These are phyloP conservation scores for Melanotaenia nigrans DNA, from an alignment of 2,797 vertebrate species.

Conservation along the genomic window DNA sequence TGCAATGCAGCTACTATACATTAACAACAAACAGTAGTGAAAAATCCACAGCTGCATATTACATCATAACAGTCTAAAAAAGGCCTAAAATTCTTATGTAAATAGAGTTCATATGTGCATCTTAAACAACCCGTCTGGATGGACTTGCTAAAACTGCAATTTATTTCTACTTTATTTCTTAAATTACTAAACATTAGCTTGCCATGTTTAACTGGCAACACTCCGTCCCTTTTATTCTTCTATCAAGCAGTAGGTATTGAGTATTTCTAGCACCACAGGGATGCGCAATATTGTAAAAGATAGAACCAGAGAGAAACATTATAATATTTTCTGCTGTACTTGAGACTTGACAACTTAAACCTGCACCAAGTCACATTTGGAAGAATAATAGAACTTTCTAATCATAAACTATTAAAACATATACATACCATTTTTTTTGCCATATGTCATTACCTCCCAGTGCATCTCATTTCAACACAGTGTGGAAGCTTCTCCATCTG, in stretches of 20 bases:
- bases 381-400: not conserved
- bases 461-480: constrained; percentile 37
- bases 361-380: not conserved
- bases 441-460: constrained; percentile 47
- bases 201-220: too few species aligned
- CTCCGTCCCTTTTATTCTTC: too few species aligned
- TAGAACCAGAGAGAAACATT: not conserved
- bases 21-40: not conserved
- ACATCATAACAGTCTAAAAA: not conserved
- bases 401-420: constrained; percentile 5
- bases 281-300: not conserved
- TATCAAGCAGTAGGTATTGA: too few species aligned
- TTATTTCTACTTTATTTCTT: too few species aligned
- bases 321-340: not conserved
- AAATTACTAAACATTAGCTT: too few species aligned
- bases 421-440: not conserved
- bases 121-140: not conserved
- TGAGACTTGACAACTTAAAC: not conserved
- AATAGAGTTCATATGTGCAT: not conserved
- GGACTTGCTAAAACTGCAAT: not conserved
- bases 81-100: not conserved
- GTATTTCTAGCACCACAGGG: too few species aligned
- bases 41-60: not conserved
- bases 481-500: constrained; percentile 61
- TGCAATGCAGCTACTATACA: not conserved